Percentiles rank a stretch among this genome's conserved stretches.
These are phyloP conservation scores for Pimpla rufipes DNA, from an alignment of 2,888 invertebrate genomes.

Conservation along the genomic window DNA sequence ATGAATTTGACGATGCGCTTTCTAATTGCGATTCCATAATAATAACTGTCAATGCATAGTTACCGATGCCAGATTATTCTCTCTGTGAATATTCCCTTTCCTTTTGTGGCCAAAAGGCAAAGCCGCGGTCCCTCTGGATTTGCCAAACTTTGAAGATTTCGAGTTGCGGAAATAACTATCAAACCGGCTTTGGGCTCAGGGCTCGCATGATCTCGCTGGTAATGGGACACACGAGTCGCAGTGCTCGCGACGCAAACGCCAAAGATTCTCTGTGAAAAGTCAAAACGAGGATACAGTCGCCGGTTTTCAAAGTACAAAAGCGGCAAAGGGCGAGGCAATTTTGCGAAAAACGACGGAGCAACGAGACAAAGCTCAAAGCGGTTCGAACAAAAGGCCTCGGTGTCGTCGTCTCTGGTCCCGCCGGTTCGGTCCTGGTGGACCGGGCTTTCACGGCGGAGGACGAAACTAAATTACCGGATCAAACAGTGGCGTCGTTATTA, in stretches of 20 bases:
- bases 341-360: not conserved
- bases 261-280: not conserved
- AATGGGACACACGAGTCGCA: not conserved
- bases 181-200: too few relatives aligned
- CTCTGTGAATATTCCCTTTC: too few relatives aligned
- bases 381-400: slow-evolving; percentile 11
- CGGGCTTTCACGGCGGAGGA: slow-evolving; percentile 71
- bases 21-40: too few relatives aligned
- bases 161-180: too few relatives aligned
- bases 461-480: slow-evolving; percentile 81
- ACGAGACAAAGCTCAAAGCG: slow-evolving; percentile 23
- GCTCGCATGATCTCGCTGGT: not conserved
- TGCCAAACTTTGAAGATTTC: too few relatives aligned
- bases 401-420: slow-evolving; percentile 13
- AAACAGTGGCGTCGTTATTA: slow-evolving; percentile 81
- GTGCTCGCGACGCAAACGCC: not conserved
- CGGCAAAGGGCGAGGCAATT: slow-evolving; percentile 3
- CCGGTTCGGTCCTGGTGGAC: slow-evolving; percentile 6
- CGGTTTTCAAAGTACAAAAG: not conserved
- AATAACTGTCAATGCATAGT: too few relatives aligned
- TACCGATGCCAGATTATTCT: too few relatives aligned
- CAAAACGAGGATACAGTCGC: not conserved
- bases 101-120: too few relatives aligned
- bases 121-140: too few relatives aligned
- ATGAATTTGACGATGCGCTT: too few relatives aligned